Evolutionary conservation across 2,888 invertebrate genomes (phyloP).

Genomic region (Trachelus iudaicus): DNA sequence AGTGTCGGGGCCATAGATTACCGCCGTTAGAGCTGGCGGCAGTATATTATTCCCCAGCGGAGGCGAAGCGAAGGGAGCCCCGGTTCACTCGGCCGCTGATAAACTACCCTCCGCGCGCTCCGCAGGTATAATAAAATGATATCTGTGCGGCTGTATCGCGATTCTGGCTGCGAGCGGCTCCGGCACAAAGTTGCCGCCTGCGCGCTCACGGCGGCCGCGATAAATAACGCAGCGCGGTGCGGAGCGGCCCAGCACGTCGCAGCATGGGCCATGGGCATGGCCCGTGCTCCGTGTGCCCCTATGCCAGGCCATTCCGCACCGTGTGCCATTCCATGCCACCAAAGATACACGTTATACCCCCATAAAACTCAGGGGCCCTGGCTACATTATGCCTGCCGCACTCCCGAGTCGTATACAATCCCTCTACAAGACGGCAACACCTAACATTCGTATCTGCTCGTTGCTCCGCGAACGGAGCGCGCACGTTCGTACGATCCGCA

Average conservation of each 20-base stretch:
- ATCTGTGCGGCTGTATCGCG: conserved; percentile 52
- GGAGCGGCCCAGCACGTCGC: background rate
- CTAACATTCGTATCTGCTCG: conserved; percentile 9
- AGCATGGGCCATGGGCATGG: conserved; percentile 11
- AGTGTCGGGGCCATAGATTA: conserved; percentile 51
- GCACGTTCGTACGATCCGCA: conserved; percentile 18
- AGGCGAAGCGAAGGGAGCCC: conserved; percentile 15
- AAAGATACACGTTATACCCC: conserved; percentile 13
- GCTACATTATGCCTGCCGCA: conserved; percentile 24
- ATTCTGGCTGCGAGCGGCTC: conserved; percentile 46
- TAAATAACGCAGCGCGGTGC: conserved; percentile 46
- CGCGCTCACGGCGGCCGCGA: conserved; percentile 54
- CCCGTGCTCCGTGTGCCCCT: conserved; percentile 15
- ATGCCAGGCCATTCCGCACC: conserved; percentile 7
- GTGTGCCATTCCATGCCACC: conserved; percentile 23
- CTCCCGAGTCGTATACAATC: conserved; percentile 19
- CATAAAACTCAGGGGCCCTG: conserved; percentile 29
- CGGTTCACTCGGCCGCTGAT: conserved; percentile 47
- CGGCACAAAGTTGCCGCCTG: conserved; percentile 54
- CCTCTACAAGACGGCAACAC: conserved; percentile 26
- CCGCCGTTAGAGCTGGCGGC: conserved; percentile 47
- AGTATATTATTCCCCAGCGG: conserved; percentile 49
- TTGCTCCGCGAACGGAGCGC: conserved; percentile 11
- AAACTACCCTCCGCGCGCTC: conserved; percentile 50
- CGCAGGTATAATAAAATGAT: conserved; percentile 60